Evolutionary conservation across 1,140 invertebrate genomes (phyloP), one percentile per base, ranked within the genome.

Genomic region (Berghia stephanieae): DNA sequence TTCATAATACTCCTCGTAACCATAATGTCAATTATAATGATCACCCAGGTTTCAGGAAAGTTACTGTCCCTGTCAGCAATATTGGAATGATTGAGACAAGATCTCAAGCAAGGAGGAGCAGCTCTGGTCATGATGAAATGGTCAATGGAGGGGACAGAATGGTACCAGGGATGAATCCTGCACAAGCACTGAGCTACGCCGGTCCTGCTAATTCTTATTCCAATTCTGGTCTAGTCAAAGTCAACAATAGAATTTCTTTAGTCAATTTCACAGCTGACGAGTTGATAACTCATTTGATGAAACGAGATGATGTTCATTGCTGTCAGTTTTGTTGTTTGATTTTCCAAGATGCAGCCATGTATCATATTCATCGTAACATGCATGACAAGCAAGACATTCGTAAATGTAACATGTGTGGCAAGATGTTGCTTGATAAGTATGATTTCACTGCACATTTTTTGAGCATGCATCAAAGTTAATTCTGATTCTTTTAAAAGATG

Each of bases 301-400:
- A 82, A 3, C 44, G 84, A 44, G 80, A 82, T 71, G 84, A 83
- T 77, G 79, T 83, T 6, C 79, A 82, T 49, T 79, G 80, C 42
- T 85, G 84, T 77, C 81, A 83, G 36, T 85, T 81, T 76, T 85
- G 84, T 72, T 82, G 82, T 72, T 43, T 85, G 27, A 82, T 85
- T 16, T 85, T 85, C 67, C 84, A 85, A 63, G 84, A 85, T 77
- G 80, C 84, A 0, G 84, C 84, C 18, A 85, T 85, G 84, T 85
- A 85, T 66, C 84, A 85, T 69, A 80, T 85, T 42, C 84, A 85
- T 60, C 80, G 83, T 57, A 85, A 83, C 78, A 85, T 85, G 84
- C 84, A 85, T 49, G 84, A 85, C 52, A 85, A 83, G 69, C 78
- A 78, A 72, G 84, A 85, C 57, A 67, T 82, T 8, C 78, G 81